A percentile compares a stretch with the other conserved stretches of the same genome.
Evolutionary conservation across 1,140 invertebrate genomes (phyloP).

Genomic region (Aphelinus certus): DNA sequence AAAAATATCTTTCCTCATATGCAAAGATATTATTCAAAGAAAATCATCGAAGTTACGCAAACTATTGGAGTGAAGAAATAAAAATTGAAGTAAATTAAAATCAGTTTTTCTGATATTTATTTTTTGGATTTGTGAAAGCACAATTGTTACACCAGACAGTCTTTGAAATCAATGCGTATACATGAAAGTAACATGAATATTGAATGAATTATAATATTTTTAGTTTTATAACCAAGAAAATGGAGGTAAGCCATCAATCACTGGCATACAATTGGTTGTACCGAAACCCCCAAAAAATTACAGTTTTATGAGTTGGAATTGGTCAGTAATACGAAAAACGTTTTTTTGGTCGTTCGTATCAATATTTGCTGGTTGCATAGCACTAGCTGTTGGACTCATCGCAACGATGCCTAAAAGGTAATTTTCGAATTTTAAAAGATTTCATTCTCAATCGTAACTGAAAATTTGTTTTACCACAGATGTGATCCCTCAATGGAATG

Average conservation of each 20-base stretch:
- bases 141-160: too few species aligned
- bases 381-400: slow-evolving; percentile 76
- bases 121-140: too few species aligned
- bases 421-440: slow-evolving; percentile 46
- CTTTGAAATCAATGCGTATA: too few species aligned
- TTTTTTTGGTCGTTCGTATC: slow-evolving; percentile 78
- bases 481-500: slow-evolving; percentile 70
- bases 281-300: slow-evolving; percentile 70
- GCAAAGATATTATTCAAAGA: too few species aligned
- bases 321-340: slow-evolving; percentile 77
- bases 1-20: too few species aligned
- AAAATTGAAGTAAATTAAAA: too few species aligned
- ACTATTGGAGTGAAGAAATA: too few species aligned
- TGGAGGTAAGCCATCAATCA: slow-evolving; percentile 64
- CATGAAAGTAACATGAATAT: too few species aligned
- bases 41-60: too few species aligned
- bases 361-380: slow-evolving; percentile 73
- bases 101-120: too few species aligned
- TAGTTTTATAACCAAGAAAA: slow-evolving; percentile 69
- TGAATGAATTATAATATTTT: slow-evolving; percentile 26
- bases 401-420: slow-evolving; percentile 76
- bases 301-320: slow-evolving; percentile 83
- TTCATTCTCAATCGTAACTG: not conserved
- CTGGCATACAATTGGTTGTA: slow-evolving; percentile 68
- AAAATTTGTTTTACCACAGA: slow-evolving; percentile 35